Evolutionary conservation across 2,888 invertebrate species (phyloP).

Genomic region (Noctuana brunneofusca): DNA sequence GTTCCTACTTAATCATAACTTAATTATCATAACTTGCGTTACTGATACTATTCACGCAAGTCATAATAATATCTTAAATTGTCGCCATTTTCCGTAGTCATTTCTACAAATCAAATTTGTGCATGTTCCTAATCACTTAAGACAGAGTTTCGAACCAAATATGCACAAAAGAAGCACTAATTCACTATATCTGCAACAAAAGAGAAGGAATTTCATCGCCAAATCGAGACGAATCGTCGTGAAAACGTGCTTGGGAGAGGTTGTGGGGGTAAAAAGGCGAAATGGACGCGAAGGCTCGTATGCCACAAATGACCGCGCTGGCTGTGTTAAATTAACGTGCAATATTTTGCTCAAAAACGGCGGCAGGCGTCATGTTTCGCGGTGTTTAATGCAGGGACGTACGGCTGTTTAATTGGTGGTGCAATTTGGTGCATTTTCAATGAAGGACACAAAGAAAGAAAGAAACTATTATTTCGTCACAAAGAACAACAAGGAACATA

Average conservation of each 20-base stretch:
- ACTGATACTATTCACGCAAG: no score
- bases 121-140: not conserved
- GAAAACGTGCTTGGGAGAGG: constrained; percentile 48
- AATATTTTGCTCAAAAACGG: constrained; percentile 80
- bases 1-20: no score
- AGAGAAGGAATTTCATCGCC: constrained; percentile 45
- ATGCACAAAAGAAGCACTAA: constrained; percentile 13
- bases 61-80: no score
- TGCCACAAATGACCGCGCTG: constrained; percentile 72
- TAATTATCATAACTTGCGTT: no score
- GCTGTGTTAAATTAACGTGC: constrained; percentile 80
- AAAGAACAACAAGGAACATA: no score
- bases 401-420: constrained; percentile 42
- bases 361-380: constrained; percentile 76
- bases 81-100: not conserved
- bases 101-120: not conserved
- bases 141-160: not conserved
- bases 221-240: constrained; percentile 57
- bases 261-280: constrained; percentile 49
- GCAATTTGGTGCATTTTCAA: no score
- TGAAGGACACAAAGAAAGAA: no score
- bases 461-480: no score
- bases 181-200: constrained; percentile 20
- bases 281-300: constrained; percentile 43
- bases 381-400: constrained; percentile 63